Conservation (phyloP, 2,888 invertebrate genomes). For the Scrobipalpa costella region DNA sequence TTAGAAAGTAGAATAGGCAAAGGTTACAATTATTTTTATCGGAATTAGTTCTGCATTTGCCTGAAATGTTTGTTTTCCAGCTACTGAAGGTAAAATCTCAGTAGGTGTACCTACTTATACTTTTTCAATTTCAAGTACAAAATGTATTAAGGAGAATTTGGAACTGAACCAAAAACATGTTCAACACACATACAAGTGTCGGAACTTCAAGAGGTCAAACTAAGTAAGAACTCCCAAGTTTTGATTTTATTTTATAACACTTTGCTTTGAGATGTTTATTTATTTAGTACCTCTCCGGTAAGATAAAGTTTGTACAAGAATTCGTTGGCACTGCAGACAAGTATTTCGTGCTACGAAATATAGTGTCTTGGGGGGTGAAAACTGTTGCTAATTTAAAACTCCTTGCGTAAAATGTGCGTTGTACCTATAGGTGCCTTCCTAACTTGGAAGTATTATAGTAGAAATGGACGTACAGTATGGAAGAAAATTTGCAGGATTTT, state of each 20-base stretch:
- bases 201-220: conserved; percentile 2
- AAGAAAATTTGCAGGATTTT: too few relatives aligned
- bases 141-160: not conserved
- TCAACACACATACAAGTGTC: not conserved
- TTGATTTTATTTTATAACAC: conserved; percentile 10
- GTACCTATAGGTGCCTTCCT: too few relatives aligned
- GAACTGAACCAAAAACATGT: conserved; percentile 4
- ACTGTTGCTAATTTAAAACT: not conserved
- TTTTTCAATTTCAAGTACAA: too few relatives aligned
- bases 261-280: conserved; percentile 7
- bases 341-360: not conserved
- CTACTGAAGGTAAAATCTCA: not conserved
- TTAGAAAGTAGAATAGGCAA: conserved; percentile 12
- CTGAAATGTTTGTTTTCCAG: not conserved
- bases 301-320: not conserved
- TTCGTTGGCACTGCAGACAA: not conserved
- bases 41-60: conserved; percentile 12
- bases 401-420: not conserved
- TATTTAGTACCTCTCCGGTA: conserved; percentile 6
- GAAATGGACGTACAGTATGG: too few relatives aligned
- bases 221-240: not conserved
- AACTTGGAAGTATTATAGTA: too few relatives aligned
- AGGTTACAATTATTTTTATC: conserved; percentile 16
- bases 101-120: too few relatives aligned
- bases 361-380: not conserved